Conservation (phyloP, 1,140 invertebrate genomes). For the Drosophila tsacasi region DNA sequence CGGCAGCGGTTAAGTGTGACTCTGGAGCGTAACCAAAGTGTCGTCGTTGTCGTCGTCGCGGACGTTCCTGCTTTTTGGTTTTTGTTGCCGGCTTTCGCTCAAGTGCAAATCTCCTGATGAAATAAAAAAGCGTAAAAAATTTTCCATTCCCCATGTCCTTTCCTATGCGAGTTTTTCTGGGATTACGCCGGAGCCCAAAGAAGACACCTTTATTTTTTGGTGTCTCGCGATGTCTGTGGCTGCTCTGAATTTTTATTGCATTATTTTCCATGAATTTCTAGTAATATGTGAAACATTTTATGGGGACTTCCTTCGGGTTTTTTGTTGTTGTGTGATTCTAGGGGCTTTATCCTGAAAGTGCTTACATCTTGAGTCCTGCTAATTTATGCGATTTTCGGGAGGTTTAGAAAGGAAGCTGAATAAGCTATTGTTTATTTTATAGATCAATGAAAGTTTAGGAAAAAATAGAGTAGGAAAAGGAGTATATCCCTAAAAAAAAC, state of each 20-base stretch:
- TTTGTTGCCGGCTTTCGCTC: conserved; percentile 66
- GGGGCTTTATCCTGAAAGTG: conserved; percentile 17
- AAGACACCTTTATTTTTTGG: conserved; percentile 53
- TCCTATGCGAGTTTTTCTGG: conserved; percentile 26
- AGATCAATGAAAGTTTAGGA: conserved; percentile 20
- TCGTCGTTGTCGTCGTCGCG: conserved; percentile 35
- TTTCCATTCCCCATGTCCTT: conserved; percentile 28
- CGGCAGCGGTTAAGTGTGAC: conserved; percentile 58
- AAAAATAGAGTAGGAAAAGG: not conserved
- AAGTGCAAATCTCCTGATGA: conserved; percentile 82
- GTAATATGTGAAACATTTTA: conserved; percentile 75
- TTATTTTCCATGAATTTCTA: conserved; percentile 83
- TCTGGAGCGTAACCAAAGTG: conserved; percentile 80
- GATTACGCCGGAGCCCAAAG: conserved; percentile 51
- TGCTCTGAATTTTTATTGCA: conserved; percentile 85
- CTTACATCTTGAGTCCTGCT: conserved; percentile 17
- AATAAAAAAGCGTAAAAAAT: conserved; percentile 81
- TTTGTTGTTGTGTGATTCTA: conserved; percentile 1
- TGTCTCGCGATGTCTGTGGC: conserved; percentile 47
- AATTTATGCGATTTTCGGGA: conserved; percentile 63
- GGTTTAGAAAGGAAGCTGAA: conserved; percentile 2
- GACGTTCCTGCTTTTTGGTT: conserved; percentile 22
- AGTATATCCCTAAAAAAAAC: not conserved
- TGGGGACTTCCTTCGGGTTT: conserved; percentile 13
- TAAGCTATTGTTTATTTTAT: conserved; percentile 20